These are phyloP conservation scores for Dufourea novaeangliae DNA, from an alignment of 1,140 invertebrate species.

Conservation along the genomic window DNA sequence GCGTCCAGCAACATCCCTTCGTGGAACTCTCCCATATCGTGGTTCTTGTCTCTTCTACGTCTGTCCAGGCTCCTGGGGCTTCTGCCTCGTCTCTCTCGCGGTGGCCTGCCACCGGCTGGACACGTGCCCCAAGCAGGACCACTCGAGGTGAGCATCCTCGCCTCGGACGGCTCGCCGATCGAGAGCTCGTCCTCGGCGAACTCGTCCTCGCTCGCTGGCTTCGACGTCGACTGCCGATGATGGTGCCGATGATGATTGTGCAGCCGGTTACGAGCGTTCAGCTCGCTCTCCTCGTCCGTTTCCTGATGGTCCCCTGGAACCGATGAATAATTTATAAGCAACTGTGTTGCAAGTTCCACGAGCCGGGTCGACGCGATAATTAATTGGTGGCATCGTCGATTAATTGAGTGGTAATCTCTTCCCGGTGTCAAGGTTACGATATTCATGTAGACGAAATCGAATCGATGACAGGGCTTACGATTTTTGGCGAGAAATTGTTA, in stretches of 20 bases:
- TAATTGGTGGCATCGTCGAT: slow-evolving; percentile 50
- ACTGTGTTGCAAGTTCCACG: neutral
- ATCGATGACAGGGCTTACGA: slow-evolving; percentile 1
- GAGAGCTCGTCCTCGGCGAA: slow-evolving; percentile 87
- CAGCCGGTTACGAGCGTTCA: slow-evolving; percentile 73
- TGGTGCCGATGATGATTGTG: slow-evolving; percentile 71
- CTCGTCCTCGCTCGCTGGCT: slow-evolving; percentile 85
- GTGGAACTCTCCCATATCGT: slow-evolving; percentile 83
- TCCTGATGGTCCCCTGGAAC: slow-evolving; percentile 76
- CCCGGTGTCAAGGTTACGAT: slow-evolving; percentile 27
- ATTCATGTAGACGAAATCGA: slow-evolving; percentile 3
- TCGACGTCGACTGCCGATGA: slow-evolving; percentile 75
- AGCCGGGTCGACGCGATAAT: slow-evolving; percentile 14
- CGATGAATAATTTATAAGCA: slow-evolving; percentile 49
- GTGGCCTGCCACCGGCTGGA: slow-evolving; percentile 77
- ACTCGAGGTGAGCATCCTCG: slow-evolving; percentile 79
- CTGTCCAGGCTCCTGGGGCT: slow-evolving; percentile 84
- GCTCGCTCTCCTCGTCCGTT: slow-evolving; percentile 84
- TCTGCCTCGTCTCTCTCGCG: slow-evolving; percentile 79
- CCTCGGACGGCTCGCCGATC: slow-evolving; percentile 82
- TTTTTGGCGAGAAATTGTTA: neutral
- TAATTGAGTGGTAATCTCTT: slow-evolving; percentile 49
- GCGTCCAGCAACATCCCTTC: slow-evolving; percentile 86
- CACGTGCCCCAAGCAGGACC: slow-evolving; percentile 78
- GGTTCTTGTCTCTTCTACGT: slow-evolving; percentile 78